Percentiles rank a stretch among this genome's conserved stretches.
These are phyloP conservation scores for Drosophila sucinea DNA, from an alignment of 1,140 invertebrate genomes.

Conservation along the genomic window DNA sequence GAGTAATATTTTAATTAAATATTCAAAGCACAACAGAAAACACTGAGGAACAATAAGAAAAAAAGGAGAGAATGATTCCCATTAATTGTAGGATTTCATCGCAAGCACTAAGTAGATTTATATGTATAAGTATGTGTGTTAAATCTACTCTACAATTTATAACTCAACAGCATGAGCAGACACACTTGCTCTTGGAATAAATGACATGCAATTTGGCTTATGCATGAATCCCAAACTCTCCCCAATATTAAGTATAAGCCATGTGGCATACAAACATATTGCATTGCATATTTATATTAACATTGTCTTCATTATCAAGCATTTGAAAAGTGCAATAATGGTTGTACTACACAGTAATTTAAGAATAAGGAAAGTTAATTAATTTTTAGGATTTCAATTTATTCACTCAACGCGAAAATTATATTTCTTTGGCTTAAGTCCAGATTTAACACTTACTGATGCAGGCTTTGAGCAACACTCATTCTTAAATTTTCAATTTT, in stretches of 20 bases:
- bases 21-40: slow-evolving; percentile 7
- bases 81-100: slow-evolving; percentile 9
- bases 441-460: no score
- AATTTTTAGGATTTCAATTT: no score
- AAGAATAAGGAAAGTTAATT: no score
- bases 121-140: neutral
- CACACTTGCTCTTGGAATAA: neutral
- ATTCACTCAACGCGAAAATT: no score
- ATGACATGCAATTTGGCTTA: neutral
- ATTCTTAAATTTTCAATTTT: no score
- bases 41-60: neutral
- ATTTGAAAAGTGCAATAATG: neutral
- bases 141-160: slow-evolving; percentile 4
- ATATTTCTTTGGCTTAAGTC: no score
- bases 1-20: slow-evolving; percentile 13
- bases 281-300: neutral
- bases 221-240: no score
- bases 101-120: slow-evolving; percentile 9
- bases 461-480: no score
- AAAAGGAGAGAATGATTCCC: slow-evolving; percentile 4
- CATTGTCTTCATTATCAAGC: neutral
- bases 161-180: neutral
- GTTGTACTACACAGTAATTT: no score
- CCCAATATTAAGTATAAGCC: neutral
- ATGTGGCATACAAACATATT: neutral